Evolutionary conservation across 2,888 invertebrate species (phyloP).

Genomic region (Cosmia trapezina): DNA sequence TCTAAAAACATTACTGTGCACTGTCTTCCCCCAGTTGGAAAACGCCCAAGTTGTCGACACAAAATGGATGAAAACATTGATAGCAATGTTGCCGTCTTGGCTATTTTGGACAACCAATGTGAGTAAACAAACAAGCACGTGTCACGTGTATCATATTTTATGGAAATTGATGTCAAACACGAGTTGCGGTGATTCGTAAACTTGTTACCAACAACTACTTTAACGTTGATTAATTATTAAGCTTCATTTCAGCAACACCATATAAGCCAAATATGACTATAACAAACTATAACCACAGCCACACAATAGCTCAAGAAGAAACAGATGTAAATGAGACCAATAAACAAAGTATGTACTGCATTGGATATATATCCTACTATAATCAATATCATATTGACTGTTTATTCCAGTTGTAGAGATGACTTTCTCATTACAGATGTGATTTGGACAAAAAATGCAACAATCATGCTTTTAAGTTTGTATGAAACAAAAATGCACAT

Average conservation of each 20-base stretch:
- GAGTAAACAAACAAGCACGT: conserved; percentile 63
- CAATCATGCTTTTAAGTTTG: conserved; percentile 77
- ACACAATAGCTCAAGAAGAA: conserved; percentile 72
- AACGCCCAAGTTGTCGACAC: conserved; percentile 57
- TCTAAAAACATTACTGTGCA: conserved; percentile 44
- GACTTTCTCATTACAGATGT: conserved; percentile 69
- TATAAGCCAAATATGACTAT: conserved; percentile 76
- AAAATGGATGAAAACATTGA: conserved; percentile 81
- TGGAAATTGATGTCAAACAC: not conserved
- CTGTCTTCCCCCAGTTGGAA: conserved; percentile 58
- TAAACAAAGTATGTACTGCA: conserved; percentile 78
- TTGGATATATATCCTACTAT: not conserved
- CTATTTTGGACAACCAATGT: conserved; percentile 80
- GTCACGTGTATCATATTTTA: conserved; percentile 3
- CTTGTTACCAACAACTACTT: not conserved
- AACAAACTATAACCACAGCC: conserved; percentile 71
- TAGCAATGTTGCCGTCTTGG: conserved; percentile 80
- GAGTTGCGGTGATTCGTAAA: not conserved
- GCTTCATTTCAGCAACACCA: conserved; percentile 66
- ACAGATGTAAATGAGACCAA: conserved; percentile 74
- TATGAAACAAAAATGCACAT: conserved; percentile 83
- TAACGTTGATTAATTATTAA: not conserved
- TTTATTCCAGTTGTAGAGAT: not conserved
- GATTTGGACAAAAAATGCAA: conserved; percentile 82
- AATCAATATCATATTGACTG: not conserved